Conservation (phyloP, 2,888 invertebrate genomes). For the Brachylomia viminalis region DNA sequence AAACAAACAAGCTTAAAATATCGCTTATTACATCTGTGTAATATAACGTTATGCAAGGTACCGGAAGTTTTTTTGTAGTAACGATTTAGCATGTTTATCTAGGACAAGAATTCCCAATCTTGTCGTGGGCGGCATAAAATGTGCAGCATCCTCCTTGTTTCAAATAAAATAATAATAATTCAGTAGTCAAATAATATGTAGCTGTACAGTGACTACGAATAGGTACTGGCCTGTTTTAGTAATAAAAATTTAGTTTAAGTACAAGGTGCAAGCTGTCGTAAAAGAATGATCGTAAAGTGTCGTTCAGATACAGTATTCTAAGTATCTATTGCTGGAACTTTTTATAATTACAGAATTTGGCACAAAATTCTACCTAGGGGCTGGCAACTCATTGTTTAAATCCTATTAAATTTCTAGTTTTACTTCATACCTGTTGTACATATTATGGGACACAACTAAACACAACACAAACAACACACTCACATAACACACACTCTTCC, state of each 20-base stretch:
- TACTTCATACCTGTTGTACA: background rate
- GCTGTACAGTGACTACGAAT: background rate
- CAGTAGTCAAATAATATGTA: too few species aligned
- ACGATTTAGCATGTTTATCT: background rate
- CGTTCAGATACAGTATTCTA: background rate
- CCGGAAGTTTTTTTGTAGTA: conserved; percentile 2
- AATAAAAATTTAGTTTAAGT: background rate
- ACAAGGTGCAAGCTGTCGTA: background rate
- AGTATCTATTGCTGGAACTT: background rate
- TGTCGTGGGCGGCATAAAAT: background rate
- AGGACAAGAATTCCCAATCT: background rate
- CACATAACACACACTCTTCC: too few species aligned
- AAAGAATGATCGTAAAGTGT: background rate
- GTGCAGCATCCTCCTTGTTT: background rate
- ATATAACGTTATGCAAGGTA: conserved; percentile 35
- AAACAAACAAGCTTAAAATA: conserved; percentile 46
- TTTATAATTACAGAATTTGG: background rate
- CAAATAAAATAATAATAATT: too few species aligned
- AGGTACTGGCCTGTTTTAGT: background rate
- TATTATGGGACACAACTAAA: background rate
- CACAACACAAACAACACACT: too few species aligned
- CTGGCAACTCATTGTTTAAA: background rate
- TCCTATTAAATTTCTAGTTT: background rate
- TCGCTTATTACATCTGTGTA: conserved; percentile 33
- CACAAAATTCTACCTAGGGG: too few species aligned